phyloP scores from a whole-genome alignment of 2,113 vertebrate genomes.

The Cynocephalus volans region DNA sequence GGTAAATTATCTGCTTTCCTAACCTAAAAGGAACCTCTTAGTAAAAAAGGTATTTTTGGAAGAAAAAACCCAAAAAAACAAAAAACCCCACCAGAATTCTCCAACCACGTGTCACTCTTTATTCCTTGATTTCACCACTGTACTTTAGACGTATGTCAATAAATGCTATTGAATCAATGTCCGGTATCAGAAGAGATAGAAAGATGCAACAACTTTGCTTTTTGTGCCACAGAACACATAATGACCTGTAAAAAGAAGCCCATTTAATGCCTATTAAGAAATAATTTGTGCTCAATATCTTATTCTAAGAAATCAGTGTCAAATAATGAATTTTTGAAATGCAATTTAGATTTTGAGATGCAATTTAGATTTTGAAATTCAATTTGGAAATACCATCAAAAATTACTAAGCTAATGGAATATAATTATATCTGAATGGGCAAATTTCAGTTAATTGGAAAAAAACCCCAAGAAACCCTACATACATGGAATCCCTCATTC shows the following conservation, averaged over 20 bases:
- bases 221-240: background rate
- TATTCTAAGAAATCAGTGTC: background rate
- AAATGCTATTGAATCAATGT: background rate
- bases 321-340: background rate
- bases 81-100: background rate
- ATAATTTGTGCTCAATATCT: background rate
- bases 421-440: background rate
- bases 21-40: background rate
- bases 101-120: background rate
- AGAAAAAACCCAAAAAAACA: background rate
- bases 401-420: background rate
- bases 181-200: background rate
- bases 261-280: background rate
- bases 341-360: conserved; percentile 20
- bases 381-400: conserved; percentile 44
- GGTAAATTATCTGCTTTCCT: background rate
- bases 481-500: background rate
- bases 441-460: conserved; percentile 4
- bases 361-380: conserved; percentile 29
- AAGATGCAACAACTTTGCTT: background rate
- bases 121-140: background rate
- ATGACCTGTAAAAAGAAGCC: background rate
- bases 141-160: background rate
- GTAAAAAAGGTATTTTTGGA: background rate
- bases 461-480: background rate